Evolutionary conservation across 2,888 invertebrate species (phyloP).

Genomic region (Cetonia aurata): DNA sequence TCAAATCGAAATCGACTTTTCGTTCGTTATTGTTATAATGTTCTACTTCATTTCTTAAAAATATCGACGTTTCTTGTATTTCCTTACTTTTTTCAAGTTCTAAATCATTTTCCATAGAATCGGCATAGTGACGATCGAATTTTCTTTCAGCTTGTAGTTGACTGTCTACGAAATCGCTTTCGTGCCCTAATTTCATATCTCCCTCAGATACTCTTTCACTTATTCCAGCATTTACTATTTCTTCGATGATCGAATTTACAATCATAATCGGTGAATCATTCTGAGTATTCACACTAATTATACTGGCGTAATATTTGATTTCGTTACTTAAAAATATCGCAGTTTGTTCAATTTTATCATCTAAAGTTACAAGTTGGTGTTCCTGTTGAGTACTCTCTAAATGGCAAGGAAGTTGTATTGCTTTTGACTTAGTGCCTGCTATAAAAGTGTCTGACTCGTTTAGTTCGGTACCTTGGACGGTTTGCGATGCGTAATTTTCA

Average conservation of each 20-base stretch:
- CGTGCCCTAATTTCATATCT: background rate
- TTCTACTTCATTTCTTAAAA: slow-evolving; percentile 41
- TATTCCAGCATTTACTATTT: too few species aligned
- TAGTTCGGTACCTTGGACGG: slow-evolving; percentile 1
- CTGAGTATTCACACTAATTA: background rate
- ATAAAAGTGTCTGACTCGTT: slow-evolving; percentile 1
- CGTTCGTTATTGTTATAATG: slow-evolving; percentile 25
- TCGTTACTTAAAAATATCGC: slow-evolving; percentile 35
- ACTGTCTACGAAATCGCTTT: background rate
- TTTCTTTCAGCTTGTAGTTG: background rate
- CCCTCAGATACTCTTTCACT: too few species aligned
- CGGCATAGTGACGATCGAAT: background rate
- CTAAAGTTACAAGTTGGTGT: background rate
- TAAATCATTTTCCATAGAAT: too few species aligned
- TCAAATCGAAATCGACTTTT: slow-evolving; percentile 57
- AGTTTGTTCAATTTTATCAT: slow-evolving; percentile 9
- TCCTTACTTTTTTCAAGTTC: slow-evolving; percentile 7
- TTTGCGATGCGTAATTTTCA: slow-evolving; percentile 6
- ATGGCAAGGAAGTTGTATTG: too few species aligned
- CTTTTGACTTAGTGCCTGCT: too few species aligned
- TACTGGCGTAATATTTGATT: slow-evolving; percentile 16
- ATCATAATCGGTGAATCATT: background rate
- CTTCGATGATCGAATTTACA: too few species aligned
- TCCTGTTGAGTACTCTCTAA: too few species aligned
- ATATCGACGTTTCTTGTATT: slow-evolving; percentile 22